A percentile compares a stretch with the other conserved stretches of the same genome.
Conservation (phyloP, 2,797 vertebrate species). For the Myotis findleyi region DNA sequence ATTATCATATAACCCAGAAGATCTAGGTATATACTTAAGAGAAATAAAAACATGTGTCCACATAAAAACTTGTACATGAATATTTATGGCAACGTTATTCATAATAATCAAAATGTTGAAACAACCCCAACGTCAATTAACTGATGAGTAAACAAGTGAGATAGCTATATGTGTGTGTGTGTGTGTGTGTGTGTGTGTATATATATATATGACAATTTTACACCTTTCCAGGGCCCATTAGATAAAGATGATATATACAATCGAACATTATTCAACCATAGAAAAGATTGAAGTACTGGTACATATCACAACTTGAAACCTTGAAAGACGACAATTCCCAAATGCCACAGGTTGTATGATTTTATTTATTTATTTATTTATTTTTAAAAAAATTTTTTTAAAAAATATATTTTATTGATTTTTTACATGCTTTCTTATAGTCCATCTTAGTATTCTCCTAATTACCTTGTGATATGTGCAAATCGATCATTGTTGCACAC, state of each 20-base stretch:
- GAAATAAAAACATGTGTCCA: neutral
- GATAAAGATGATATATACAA: neutral
- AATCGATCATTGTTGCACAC: neutral
- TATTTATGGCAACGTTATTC: constrained; percentile 8
- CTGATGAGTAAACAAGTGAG: too few species aligned
- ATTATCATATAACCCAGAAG: neutral
- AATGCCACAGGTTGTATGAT: neutral
- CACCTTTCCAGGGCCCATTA: too few species aligned
- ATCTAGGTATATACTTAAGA: neutral
- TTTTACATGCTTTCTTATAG: neutral
- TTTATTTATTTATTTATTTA: too few species aligned
- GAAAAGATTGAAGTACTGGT: neutral
- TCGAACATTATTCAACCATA: neutral
- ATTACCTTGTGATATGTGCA: neutral
- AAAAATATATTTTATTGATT: too few species aligned
- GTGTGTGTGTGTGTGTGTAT: too few species aligned
- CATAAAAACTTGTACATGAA: neutral
- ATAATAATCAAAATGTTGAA: neutral
- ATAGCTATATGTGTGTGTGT: too few species aligned
- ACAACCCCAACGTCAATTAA: neutral
- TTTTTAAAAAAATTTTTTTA: too few species aligned
- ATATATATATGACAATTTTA: too few species aligned
- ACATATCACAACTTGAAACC: neutral
- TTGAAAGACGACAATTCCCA: neutral
- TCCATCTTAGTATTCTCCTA: neutral